Conservation (phyloP, 35 echinoderm and acorn worm species). For the Heliocidaris tuberculata region DNA sequence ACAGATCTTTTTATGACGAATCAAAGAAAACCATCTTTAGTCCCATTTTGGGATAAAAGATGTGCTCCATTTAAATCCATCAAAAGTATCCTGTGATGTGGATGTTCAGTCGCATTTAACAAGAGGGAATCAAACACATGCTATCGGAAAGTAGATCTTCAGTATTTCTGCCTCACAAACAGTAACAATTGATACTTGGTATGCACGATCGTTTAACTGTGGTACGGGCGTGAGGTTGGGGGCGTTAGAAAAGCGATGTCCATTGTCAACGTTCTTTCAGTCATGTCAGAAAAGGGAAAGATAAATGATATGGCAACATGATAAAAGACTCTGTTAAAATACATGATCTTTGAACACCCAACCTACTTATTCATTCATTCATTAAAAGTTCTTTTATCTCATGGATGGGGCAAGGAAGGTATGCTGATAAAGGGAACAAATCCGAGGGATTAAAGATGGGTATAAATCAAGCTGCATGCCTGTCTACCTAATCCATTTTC, state of each 20-base stretch:
- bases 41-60: not conserved
- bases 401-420: not conserved
- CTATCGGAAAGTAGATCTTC: not conserved
- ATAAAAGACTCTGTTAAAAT: not conserved
- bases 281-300: not conserved
- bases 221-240: not conserved
- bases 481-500: not conserved
- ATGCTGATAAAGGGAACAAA: not conserved
- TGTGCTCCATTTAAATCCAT: constrained; percentile 5
- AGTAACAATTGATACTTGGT: not conserved
- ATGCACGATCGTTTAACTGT: too few relatives aligned
- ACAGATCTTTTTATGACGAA: not conserved
- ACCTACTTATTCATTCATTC: not conserved
- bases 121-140: not conserved
- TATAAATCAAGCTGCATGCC: not conserved
- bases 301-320: not conserved
- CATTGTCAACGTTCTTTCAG: not conserved
- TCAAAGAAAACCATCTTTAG: too few relatives aligned
- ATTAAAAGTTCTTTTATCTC: not conserved
- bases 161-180: not conserved
- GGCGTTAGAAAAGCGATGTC: not conserved
- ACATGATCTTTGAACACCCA: not conserved
- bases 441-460: not conserved
- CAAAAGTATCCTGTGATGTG: not conserved
- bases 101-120: not conserved